Base-by-base conservation (phyloP, 2,888 invertebrate genomes). In the Meganola albula region DNA sequence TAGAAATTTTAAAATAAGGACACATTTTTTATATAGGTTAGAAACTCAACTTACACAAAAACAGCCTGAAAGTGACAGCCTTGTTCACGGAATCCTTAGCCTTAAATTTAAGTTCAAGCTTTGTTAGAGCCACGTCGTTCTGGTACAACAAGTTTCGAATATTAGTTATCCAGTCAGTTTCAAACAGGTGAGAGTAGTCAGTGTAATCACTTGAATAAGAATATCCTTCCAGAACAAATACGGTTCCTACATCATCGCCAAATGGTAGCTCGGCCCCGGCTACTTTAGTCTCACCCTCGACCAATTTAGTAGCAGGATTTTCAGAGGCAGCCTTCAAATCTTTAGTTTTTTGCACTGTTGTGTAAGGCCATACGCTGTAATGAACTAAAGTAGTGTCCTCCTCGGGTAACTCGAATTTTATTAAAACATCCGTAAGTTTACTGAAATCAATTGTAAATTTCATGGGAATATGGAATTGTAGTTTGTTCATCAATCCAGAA, bases 361-460 rank as follows among this genome's bases (percentile, higher is more conserved):
- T 89, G 70, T 89, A 92, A 3, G 93, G 92, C 75, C 86, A 80
- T 1, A 88, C 85, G 50, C 89, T 90, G 64, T 78, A 86, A 51
- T 92, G 90, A 20, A 88, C 56, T 2, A 91, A 42, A 13, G 78
- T 87, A 7, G 75, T 67, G 12, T 88, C 79, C 39, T 87, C 70
- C 12, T 88, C 80, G 4, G 78, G 69, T 29, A 89, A 85, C 41
- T 82, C 72, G 2, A 90, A 18, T 46, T 80, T 76, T 3, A 88
- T 35, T 28, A 82, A 66, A 1, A 88, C 20, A 40, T 20, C 8
- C 3, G 3, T 20, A 3, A 7, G 4, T 7, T 20, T 20, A n/a
- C 58, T 1, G 89, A 85, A 41, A 82, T 72, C 2, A 90, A 18
- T 46, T 80, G 76, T 3, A 88, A 36, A 29, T 82, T 66, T 1